Percentiles rank a stretch among this genome's conserved stretches.
Conservation (phyloP, 2,113 vertebrate genomes). For the Leptobrachium leishanense region DNA sequence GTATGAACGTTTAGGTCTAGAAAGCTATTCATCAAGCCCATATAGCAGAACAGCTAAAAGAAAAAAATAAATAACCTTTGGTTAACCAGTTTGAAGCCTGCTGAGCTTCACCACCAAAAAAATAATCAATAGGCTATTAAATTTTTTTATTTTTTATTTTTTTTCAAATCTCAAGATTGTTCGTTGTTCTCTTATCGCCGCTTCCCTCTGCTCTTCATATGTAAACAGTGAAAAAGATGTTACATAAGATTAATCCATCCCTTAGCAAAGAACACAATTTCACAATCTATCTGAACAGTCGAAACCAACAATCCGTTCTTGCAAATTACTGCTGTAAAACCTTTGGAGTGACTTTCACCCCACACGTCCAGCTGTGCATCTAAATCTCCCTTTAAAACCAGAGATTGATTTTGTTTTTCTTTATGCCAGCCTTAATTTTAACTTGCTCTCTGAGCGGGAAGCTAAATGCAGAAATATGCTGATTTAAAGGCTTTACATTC, state of each 20-base stretch:
- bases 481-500: slow-evolving; percentile 10
- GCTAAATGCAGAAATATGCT: slow-evolving; percentile 54
- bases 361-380: slow-evolving; percentile 22
- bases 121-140: too few species aligned
- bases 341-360: slow-evolving; percentile 34
- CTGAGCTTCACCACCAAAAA: too few species aligned
- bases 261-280: slow-evolving; percentile 33
- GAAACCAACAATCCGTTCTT: slow-evolving; percentile 47
- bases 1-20: too few species aligned
- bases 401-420: slow-evolving; percentile 54
- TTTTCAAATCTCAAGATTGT: neutral
- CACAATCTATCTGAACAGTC: slow-evolving; percentile 28
- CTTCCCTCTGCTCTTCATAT: slow-evolving; percentile 22
- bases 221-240: slow-evolving; percentile 30
- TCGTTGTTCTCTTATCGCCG: neutral
- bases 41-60: too few species aligned
- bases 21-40: too few species aligned
- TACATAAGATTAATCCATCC: slow-evolving; percentile 33
- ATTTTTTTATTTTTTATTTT: too few species aligned
- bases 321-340: slow-evolving; percentile 45
- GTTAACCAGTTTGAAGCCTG: too few species aligned
- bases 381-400: slow-evolving; percentile 55
- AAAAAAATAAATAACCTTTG: too few species aligned
- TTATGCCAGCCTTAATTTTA: slow-evolving; percentile 56
- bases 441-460: slow-evolving; percentile 53